A percentile compares a stretch with the other conserved stretches of the same genome.
Conservation (phyloP, 2,888 invertebrate species). For the Acanthosoma haemorrhoidale region DNA sequence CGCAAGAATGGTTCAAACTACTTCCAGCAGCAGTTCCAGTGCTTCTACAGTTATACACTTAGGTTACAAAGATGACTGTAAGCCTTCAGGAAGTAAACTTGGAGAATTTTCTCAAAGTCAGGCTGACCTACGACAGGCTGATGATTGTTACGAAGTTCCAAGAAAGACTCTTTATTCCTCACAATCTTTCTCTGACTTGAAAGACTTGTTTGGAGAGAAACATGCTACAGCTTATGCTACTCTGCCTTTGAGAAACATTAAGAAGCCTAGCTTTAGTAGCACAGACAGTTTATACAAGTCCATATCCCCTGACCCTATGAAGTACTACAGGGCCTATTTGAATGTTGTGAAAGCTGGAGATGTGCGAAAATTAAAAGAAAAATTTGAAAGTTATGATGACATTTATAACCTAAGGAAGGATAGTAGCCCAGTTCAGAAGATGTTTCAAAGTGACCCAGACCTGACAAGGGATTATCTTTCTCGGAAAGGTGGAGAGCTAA, state of each 20-base stretch:
- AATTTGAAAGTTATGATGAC: constrained; percentile 66
- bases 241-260: constrained; percentile 51
- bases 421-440: constrained; percentile 47
- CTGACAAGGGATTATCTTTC: constrained; percentile 57
- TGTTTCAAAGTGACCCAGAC: constrained; percentile 75
- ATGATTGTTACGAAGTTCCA: constrained; percentile 33
- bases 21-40: constrained; percentile 49
- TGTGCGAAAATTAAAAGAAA: constrained; percentile 68
- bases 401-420: constrained; percentile 42
- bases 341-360: constrained; percentile 69
- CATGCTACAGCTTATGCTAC: constrained; percentile 45
- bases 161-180: constrained; percentile 46
- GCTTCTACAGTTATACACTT: constrained; percentile 43
- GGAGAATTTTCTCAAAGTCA: constrained; percentile 31
- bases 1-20: constrained; percentile 47
- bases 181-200: constrained; percentile 67
- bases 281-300: constrained; percentile 43
- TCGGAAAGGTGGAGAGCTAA: constrained; percentile 48
- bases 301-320: constrained; percentile 59
- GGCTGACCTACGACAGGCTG: constrained; percentile 21
- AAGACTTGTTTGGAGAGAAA: constrained; percentile 75
- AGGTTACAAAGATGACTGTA: constrained; percentile 37
- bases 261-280: constrained; percentile 43
- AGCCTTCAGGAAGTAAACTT: constrained; percentile 22
- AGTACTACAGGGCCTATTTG: constrained; percentile 63